Evolutionary conservation across 1,140 invertebrate species (phyloP).

Genomic region (Bombus impatiens): DNA sequence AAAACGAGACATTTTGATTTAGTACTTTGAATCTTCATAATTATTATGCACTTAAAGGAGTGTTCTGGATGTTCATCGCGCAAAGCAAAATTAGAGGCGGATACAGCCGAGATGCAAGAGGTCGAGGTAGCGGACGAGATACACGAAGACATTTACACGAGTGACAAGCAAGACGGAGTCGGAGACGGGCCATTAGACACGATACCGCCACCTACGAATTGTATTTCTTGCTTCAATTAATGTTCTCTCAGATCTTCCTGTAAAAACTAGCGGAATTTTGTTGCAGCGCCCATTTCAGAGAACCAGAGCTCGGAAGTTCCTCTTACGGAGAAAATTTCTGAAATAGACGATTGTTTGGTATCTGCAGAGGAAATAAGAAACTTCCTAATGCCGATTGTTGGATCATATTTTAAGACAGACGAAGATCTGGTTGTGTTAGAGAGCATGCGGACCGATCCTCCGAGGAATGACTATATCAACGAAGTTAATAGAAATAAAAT

Average conservation of each 20-base stretch:
- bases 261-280: background rate
- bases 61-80: background rate
- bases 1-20: background rate
- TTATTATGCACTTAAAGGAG: background rate
- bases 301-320: background rate
- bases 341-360: background rate
- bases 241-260: background rate
- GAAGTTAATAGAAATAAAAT: constrained; percentile 45
- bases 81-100: background rate
- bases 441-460: constrained; percentile 14
- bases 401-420: constrained; percentile 41
- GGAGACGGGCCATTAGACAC: constrained; percentile 6
- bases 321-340: background rate
- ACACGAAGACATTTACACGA: background rate
- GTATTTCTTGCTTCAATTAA: background rate
- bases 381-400: constrained; percentile 24
- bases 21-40: background rate
- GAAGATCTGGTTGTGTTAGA: constrained; percentile 49
- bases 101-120: background rate
- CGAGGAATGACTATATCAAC: constrained; percentile 39
- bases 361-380: background rate
- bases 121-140: background rate
- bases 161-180: constrained; percentile 22
- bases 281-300: constrained; percentile 29
- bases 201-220: constrained; percentile 12